These are phyloP conservation scores for Anableps anableps DNA, from an alignment of 2,797 vertebrate species.

Conservation along the genomic window DNA sequence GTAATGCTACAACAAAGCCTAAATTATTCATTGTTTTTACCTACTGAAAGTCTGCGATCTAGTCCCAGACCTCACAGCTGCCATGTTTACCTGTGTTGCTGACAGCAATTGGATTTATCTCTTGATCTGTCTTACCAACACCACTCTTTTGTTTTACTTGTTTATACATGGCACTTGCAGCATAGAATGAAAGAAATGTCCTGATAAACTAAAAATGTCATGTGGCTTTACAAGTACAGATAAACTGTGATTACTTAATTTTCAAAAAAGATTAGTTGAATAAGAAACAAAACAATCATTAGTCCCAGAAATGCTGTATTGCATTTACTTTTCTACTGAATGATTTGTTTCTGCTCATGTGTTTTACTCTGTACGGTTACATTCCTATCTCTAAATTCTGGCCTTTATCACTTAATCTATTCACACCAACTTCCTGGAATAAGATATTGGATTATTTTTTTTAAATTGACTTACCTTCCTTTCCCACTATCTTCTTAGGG, in stretches of 20 bases:
- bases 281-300: too few species aligned
- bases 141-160: background rate
- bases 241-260: background rate
- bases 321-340: background rate
- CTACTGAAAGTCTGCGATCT: background rate
- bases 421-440: background rate
- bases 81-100: background rate
- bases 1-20: background rate
- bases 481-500: background rate
- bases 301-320: background rate
- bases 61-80: background rate
- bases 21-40: background rate
- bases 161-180: background rate
- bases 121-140: background rate
- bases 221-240: background rate
- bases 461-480: background rate
- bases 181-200: background rate
- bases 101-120: background rate
- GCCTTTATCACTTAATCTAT: background rate
- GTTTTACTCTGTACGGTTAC: background rate
- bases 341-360: background rate
- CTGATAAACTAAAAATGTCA: background rate
- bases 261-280: background rate
- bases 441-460: background rate
- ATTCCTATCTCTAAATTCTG: background rate